Base-by-base conservation (phyloP, 92 coral and sea anemone genomes). In the Parazoanthus darwini region DNA sequence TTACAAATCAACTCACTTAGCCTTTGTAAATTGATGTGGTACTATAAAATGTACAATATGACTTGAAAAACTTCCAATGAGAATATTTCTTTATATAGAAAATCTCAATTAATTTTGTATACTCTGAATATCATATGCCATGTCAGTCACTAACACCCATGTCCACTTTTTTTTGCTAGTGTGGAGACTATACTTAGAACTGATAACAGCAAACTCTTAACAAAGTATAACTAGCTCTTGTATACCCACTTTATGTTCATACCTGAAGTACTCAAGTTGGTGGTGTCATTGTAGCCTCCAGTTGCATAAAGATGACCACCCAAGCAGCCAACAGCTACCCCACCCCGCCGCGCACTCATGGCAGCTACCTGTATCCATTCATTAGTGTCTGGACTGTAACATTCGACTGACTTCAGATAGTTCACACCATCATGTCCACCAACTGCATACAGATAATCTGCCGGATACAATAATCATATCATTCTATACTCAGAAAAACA, bases 351-450 rank as follows among this genome's bases (percentile, higher is more conserved):
- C 76, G 97, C 97, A 58, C 95, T 95, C 97, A 94, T 94, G 51
- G 97, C 86, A 51, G 97, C 90, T 35, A 89, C 95, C 88, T 88
- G 92, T 25, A 91, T 89, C 97, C 97, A 94, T 42, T 91, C 93
- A 90, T 94, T 94, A 42, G 82, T 89, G 81, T 91, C 92, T 36
- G 94, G 95, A 39, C 90, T 89, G 82, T 94, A 94, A 15, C 88
- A 83, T 89, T 94, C 97, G 0, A 93, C 97, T 66, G 97, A 93
- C 82, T 94, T 94, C 42, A 94, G 90, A 63, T 94, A 94, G 82
- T 81, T 93, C 6, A 93, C 89, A 20, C 97, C 97, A 88, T 94
- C 97, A 93, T 94, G 97, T n/a, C 97, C 97, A 68, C 97, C 97
- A 78, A 94, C 97, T 4, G 93, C 95, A 93, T 89, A 94, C 76